Conservation (phyloP, 2,113 vertebrate genomes). For the Myrmecobius fasciatus region DNA sequence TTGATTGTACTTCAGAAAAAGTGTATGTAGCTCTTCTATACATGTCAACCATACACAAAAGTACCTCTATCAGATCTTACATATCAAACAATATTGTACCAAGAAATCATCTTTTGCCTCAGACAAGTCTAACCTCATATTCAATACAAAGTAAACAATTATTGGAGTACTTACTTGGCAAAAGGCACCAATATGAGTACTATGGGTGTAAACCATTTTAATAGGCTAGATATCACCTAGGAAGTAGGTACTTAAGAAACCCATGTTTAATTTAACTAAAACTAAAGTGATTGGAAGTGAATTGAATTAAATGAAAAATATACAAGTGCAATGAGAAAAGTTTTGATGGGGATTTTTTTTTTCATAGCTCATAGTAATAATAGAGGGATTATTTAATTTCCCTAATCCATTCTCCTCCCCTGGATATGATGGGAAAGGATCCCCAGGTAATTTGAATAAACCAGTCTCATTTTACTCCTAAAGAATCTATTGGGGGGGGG, state of each 20-base stretch:
- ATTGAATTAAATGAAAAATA: not conserved
- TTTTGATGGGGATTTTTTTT: not conserved
- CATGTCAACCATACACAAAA: not conserved
- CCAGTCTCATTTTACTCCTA: not conserved
- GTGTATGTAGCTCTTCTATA: not conserved
- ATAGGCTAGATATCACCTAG: not conserved
- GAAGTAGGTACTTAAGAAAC: not conserved
- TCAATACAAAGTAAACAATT: not conserved
- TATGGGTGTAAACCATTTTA: not conserved
- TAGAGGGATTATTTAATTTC: not conserved
- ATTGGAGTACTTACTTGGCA: not conserved
- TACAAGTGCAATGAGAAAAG: not conserved
- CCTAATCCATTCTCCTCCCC: not conserved
- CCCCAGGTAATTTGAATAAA: not conserved
- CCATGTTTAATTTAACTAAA: not conserved
- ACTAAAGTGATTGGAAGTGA: not conserved
- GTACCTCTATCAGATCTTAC: not conserved
- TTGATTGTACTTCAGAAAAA: constrained; percentile 16
- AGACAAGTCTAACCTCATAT: not conserved
- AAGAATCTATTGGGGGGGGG: too few relatives aligned
- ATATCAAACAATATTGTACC: not conserved
- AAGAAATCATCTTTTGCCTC: not conserved
- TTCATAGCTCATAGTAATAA: not conserved
- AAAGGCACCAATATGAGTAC: not conserved
- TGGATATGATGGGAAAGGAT: not conserved